Evolutionary conservation across 2,888 invertebrate genomes (phyloP).

Genomic region (Acanthosoma haemorrhoidale): DNA sequence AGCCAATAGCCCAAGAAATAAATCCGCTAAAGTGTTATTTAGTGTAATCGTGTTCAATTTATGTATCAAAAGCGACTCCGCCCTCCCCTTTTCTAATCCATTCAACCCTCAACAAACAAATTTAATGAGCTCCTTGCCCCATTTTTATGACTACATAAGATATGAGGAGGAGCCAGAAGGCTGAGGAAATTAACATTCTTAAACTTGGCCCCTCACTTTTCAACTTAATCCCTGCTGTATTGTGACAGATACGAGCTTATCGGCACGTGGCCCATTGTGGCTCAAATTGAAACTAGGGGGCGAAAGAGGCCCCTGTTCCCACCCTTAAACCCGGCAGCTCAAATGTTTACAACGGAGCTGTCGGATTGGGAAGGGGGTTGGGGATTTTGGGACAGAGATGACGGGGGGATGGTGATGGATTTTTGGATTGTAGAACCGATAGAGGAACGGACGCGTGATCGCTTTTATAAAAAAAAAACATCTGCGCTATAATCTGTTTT

Average conservation of each 20-base stretch:
- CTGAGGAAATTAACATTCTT: slow-evolving; percentile 22
- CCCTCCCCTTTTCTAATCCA: not conserved
- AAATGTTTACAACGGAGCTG: no score
- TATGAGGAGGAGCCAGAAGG: not conserved
- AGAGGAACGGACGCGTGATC: no score
- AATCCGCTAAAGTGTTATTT: no score
- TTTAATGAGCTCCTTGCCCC: not conserved
- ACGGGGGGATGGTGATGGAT: no score
- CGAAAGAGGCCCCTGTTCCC: not conserved
- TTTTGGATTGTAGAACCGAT: no score
- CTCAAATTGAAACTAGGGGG: slow-evolving; percentile 23
- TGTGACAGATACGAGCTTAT: slow-evolving; percentile 22
- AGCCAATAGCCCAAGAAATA: no score
- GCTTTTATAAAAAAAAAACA: no score
- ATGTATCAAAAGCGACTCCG: no score
- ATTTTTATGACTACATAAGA: slow-evolving; percentile 8
- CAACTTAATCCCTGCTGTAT: slow-evolving; percentile 13
- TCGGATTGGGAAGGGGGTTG: no score
- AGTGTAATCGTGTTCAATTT: no score
- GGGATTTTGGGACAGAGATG: no score
- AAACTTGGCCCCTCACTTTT: not conserved
- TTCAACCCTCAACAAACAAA: not conserved
- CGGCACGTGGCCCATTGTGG: slow-evolving; percentile 19
- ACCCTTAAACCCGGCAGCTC: not conserved
- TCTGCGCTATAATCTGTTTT: no score